Percentiles rank a stretch among this genome's conserved stretches.
Evolutionary conservation across 2,888 invertebrate species (phyloP).

Genomic region (Saturnia japonica): DNA sequence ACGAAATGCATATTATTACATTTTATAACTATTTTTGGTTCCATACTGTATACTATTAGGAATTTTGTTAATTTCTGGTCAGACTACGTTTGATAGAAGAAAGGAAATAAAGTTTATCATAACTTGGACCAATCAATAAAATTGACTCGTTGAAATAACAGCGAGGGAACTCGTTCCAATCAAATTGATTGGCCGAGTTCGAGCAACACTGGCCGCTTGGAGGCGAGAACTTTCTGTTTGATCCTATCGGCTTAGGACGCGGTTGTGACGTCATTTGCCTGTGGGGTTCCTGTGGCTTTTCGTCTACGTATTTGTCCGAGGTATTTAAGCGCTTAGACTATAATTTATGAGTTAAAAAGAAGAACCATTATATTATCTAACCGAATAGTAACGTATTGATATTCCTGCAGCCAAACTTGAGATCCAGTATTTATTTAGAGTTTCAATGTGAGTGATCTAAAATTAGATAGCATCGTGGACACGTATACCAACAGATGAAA

Average conservation of each 20-base stretch:
- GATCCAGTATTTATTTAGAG: neutral
- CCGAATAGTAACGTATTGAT: neutral
- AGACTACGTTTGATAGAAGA: neutral
- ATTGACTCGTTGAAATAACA: neutral
- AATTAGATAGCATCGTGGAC: neutral
- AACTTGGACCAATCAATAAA: neutral
- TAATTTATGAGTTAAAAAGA: neutral
- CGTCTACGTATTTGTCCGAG: neutral
- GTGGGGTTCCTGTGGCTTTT: neutral
- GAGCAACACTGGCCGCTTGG: conserved; percentile 24
- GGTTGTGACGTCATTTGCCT: conserved; percentile 7
- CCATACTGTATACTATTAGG: neutral
- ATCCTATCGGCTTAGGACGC: conserved; percentile 7
- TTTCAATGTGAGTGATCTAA: neutral
- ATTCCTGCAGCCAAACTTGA: neutral
- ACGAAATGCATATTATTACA: neutral
- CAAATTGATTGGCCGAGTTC: conserved; percentile 38
- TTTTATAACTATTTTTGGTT: neutral
- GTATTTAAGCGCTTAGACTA: neutral
- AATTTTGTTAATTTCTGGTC: neutral
- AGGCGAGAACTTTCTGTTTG: conserved; percentile 13
- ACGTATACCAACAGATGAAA: neutral
- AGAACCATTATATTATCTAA: neutral
- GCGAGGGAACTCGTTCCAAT: conserved; percentile 35
- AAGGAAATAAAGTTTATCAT: neutral